Evolutionary conservation across 2,888 invertebrate genomes (phyloP).

Genomic region (Dasysyrphus tricinctus): DNA sequence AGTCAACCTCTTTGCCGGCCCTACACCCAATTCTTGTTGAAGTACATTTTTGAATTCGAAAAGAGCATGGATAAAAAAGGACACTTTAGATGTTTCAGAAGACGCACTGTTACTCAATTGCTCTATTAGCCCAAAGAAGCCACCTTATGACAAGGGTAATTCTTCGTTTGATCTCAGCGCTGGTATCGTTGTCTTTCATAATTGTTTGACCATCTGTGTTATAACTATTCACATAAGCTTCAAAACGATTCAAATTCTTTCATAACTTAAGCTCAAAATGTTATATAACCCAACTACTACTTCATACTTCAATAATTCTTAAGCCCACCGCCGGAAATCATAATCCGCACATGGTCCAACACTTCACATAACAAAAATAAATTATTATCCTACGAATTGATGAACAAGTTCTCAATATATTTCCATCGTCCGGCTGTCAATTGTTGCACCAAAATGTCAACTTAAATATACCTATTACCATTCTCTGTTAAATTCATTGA

Average conservation of each 20-base stretch:
- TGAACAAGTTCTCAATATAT: conserved; percentile 14
- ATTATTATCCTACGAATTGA: conserved; percentile 38
- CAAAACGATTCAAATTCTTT: not conserved
- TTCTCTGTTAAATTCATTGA: conserved; percentile 23
- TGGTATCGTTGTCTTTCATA: no score
- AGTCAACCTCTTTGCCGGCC: no score
- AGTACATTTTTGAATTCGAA: no score
- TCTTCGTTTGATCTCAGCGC: no score
- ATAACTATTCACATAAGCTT: not conserved
- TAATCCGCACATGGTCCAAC: conserved; percentile 26
- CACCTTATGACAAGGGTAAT: no score
- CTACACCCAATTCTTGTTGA: no score
- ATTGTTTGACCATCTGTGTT: no score
- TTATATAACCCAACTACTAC: conserved; percentile 18
- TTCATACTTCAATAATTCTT: not conserved
- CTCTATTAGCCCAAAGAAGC: no score
- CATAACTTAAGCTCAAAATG: not conserved
- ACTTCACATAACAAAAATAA: conserved; percentile 20
- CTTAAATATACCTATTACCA: conserved; percentile 15
- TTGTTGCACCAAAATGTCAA: conserved; percentile 53
- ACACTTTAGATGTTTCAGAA: no score
- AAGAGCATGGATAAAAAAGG: no score
- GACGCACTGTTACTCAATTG: no score
- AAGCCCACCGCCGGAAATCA: conserved; percentile 16
- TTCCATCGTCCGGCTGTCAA: conserved; percentile 43